Evolutionary conservation across 2,888 invertebrate genomes (phyloP), one percentile per base, ranked within the genome.

Genomic region (Furcula furcula): DNA sequence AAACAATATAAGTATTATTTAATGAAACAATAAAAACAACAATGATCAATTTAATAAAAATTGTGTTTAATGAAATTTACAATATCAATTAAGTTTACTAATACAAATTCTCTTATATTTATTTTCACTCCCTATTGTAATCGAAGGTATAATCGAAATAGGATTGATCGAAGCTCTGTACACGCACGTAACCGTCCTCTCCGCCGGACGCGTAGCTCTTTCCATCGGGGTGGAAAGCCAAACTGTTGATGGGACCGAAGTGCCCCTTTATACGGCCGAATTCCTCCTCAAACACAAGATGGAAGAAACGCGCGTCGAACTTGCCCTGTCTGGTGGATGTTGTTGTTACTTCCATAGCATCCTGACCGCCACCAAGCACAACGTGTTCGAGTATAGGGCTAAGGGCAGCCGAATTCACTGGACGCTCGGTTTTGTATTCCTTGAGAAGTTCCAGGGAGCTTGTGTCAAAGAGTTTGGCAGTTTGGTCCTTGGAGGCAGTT

Each of bases 211-310:
- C 95, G 79, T 97, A 98, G 73, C 97, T 97, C 74, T 94, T 96
- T 31, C 99, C 99, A 89, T 98, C 97, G 1, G 99, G 99, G 87
- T 98, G 98, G 90, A 99, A 99, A 30, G 97, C 95, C 57, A 99
- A 92, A 83, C 97, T 97, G 91, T 99, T 99, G 67, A 99, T 99
- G 1, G 99, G 99, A 59, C 99, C 99, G 74, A 99, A 99, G 88
- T 99, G 99, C 36, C 99, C 99, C 78, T 99, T 99, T n/a, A 99
- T 94, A 41, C 98, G 91, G 0, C 95, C 98, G 82, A 98, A 98
- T 75, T 98, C 98, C 71, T 98, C 98, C 84, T 98, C 98, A 79
- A 97, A 98, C 13, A 98, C 94, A 62, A 98, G 88, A 79, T 98
- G 98, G 91, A 95, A 99, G 90, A 98, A 97, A 26, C 93, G 80